These are phyloP conservation scores for Trachythela sp. DNA, from an alignment of 64 coral and sea anemone genomes.

Conservation along the genomic window DNA sequence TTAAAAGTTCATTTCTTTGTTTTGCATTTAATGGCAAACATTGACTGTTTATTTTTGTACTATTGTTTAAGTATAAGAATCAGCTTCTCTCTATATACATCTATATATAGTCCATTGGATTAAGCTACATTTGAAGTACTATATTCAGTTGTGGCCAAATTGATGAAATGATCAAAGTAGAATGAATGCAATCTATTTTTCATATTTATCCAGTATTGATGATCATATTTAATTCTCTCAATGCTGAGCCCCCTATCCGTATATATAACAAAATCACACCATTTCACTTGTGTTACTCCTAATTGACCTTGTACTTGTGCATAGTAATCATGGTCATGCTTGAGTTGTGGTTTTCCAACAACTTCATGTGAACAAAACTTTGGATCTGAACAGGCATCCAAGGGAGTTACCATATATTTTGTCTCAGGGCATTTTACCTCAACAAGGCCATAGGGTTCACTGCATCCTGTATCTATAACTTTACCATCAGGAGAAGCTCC, in stretches of 20 bases:
- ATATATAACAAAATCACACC: conserved; percentile 23
- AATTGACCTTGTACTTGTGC: conserved; percentile 1
- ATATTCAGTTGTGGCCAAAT: background rate
- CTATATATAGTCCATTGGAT: too few species aligned
- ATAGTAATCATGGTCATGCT: conserved; percentile 2
- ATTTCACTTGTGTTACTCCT: background rate
- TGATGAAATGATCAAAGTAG: conserved; percentile 11
- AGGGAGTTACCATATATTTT: background rate
- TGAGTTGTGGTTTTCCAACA: background rate
- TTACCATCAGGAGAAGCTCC: conserved; percentile 6
- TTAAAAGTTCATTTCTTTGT: too few species aligned
- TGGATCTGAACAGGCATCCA: conserved; percentile 4
- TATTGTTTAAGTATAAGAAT: too few species aligned
- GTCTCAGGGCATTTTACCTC: conserved; percentile 23
- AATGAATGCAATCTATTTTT: background rate
- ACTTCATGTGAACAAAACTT: background rate
- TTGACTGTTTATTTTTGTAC: too few species aligned
- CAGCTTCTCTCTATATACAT: too few species aligned
- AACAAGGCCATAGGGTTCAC: background rate
- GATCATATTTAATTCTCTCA: conserved; percentile 1
- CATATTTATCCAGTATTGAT: background rate
- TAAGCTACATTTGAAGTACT: too few species aligned
- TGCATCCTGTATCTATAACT: background rate
- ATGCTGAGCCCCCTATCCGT: background rate
- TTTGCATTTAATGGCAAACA: too few species aligned